Percentiles rank a stretch among this genome's conserved stretches.
These are phyloP conservation scores for Brachionus koreanus DNA, from an alignment of 1,140 invertebrate genomes.

Conservation along the genomic window DNA sequence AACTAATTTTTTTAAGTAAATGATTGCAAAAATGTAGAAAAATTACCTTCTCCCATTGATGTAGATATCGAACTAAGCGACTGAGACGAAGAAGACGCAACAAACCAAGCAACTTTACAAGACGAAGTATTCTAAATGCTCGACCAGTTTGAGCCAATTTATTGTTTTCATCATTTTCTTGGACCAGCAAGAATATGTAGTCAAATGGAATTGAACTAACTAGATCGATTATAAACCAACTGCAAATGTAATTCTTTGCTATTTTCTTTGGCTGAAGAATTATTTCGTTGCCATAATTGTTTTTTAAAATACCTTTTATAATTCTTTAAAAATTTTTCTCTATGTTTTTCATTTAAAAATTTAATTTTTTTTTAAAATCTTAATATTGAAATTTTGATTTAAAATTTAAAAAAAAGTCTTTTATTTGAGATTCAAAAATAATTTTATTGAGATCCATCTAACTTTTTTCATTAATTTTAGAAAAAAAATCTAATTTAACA, in stretches of 20 bases:
- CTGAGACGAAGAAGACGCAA: conserved; percentile 87
- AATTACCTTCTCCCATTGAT: conserved; percentile 91
- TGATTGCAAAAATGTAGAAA: background rate
- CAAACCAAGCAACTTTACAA: conserved; percentile 91
- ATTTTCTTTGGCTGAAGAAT: conserved; percentile 97
- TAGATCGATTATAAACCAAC: conserved; percentile 98
- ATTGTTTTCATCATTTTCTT: conserved; percentile 53
- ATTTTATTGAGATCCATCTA: too few relatives aligned
- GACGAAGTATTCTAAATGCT: conserved; percentile 85
- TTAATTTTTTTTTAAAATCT: too few relatives aligned
- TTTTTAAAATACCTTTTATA: conserved; percentile 79
- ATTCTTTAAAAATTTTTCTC: too few relatives aligned
- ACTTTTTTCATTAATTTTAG: too few relatives aligned
- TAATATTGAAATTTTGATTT: too few relatives aligned
- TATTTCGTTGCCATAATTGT: conserved; percentile 87
- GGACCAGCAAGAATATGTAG: conserved; percentile 99
- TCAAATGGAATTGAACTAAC: conserved; percentile 98
- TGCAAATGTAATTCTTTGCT: conserved; percentile 93
- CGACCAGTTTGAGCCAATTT: conserved; percentile 65
- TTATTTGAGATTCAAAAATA: too few relatives aligned
- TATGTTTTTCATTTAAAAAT: too few relatives aligned
- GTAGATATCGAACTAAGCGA: conserved; percentile 91
- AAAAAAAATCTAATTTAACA: too few relatives aligned
- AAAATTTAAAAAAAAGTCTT: too few relatives aligned
- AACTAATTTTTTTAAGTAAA: background rate